Base-by-base conservation (phyloP, 2,888 invertebrate species). In the Ormyrus nitidulus region DNA sequence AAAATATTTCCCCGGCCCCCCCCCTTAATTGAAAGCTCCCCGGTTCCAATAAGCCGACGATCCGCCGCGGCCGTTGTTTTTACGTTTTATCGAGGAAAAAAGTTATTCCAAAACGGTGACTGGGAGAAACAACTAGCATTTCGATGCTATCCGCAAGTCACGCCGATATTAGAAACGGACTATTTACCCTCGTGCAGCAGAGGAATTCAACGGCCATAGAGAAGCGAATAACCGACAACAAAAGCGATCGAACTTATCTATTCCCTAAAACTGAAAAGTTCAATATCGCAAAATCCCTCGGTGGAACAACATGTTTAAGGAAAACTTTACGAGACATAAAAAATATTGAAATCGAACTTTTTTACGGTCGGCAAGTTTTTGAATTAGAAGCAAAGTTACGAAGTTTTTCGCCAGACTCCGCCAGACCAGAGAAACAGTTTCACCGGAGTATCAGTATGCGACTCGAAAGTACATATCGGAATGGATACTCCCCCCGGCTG, bases 261-360 rank as follows among this genome's bases (percentile, higher is more conserved):
- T 70, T 59, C 58, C 34, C 34, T 34, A 34, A 34, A 34, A 44
- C 6, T 66, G 19, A 49, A 49, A 70, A 13, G 13, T 34, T 34
- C 34, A 34, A 34, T 34, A 19, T 58, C 58, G 13, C 46, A 49
- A 46, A 54, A 51, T 51, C 65, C 51, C 9, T 13, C 46, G 8
- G 34, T 4, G 34, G 34, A 34, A 34, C 34, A 19, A 11, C 34
- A 34, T 51, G 54, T 56, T 34, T n/a, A 19, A 1, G 44, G 6
- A 19, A 11, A 48, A 51, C 51, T 8, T 51, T n/a, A 19, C 44
- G 7, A 10, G 19, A 19, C 5, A 58, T 10, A 58, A 48, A 58
- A 56, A 58, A 58, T 69, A 69, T 69, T 58, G 69, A 69, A 69
- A 69, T 69, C 48, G 56, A 69, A 58, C 69, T 58, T 58, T 56